A percentile compares a stretch with the other conserved stretches of the same genome.
Evolutionary conservation across 2,113 vertebrate genomes (phyloP).

Genomic region (Sialia sialis): DNA sequence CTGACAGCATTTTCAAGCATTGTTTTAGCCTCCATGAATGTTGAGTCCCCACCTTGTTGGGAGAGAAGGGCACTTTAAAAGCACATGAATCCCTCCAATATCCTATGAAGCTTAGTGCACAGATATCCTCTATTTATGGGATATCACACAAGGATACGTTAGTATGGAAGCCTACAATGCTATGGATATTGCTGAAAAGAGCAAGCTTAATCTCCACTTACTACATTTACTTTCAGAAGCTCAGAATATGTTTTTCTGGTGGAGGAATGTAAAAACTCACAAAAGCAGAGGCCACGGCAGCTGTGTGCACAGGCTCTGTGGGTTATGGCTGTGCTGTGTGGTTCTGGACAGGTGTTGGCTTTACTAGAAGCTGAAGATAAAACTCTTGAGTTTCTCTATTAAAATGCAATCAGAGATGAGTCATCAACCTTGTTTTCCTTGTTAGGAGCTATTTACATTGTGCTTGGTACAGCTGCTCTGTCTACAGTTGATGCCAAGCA

Average conservation of each 20-base stretch:
- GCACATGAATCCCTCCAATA: neutral
- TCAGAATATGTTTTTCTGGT: neutral
- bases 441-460: constrained; percentile 2
- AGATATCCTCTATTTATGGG: neutral
- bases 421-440: constrained; percentile 10
- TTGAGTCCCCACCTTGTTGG: neutral
- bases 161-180: neutral
- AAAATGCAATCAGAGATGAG: neutral
- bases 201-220: neutral
- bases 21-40: neutral
- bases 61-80: neutral
- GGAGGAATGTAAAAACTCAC: neutral
- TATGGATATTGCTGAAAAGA: neutral
- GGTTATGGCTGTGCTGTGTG: neutral
- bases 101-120: neutral
- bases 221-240: neutral
- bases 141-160: neutral
- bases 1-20: neutral
- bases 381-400: neutral
- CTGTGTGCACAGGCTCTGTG: neutral
- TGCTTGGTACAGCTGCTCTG: constrained; percentile 18
- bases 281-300: accelerated
- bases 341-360: neutral
- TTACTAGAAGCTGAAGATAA: neutral
- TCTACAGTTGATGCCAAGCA: neutral